These are phyloP conservation scores for Orchestia grillus DNA, from an alignment of 1,140 invertebrate genomes.

Conservation along the genomic window DNA sequence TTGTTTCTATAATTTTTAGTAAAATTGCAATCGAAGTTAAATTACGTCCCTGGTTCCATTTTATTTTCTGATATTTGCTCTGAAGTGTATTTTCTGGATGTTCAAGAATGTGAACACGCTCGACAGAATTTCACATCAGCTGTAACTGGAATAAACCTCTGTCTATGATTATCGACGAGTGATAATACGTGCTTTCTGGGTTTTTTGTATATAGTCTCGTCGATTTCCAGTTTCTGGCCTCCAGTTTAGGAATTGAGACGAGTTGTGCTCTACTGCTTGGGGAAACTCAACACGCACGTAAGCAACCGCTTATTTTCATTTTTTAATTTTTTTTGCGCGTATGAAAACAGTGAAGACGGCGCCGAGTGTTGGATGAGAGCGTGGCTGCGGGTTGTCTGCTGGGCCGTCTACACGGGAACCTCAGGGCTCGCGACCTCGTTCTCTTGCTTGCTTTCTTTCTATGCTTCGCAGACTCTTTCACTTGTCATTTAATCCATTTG, in stretches of 20 bases:
- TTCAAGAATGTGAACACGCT: no score
- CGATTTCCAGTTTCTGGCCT: neutral
- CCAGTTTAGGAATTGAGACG: neutral
- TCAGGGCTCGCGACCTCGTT: neutral
- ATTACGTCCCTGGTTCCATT: neutral
- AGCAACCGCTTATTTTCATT: neutral
- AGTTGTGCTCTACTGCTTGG: neutral
- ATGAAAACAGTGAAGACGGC: neutral
- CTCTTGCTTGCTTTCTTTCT: neutral
- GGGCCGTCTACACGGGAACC: neutral
- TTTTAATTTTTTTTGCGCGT: neutral
- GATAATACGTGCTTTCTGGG: neutral
- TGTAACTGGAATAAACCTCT: neutral
- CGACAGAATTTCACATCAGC: neutral
- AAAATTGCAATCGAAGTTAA: neutral
- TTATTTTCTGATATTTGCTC: neutral
- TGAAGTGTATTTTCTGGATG: neutral
- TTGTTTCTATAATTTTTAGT: no score
- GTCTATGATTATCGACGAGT: neutral
- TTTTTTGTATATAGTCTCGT: neutral
- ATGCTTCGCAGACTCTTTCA: neutral
- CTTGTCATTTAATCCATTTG: neutral
- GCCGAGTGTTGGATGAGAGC: neutral
- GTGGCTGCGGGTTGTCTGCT: neutral
- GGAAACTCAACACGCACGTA: conserved; percentile 33